Base-by-base conservation (phyloP, 2,888 invertebrate genomes). In the Phrixothrix hirtus region DNA sequence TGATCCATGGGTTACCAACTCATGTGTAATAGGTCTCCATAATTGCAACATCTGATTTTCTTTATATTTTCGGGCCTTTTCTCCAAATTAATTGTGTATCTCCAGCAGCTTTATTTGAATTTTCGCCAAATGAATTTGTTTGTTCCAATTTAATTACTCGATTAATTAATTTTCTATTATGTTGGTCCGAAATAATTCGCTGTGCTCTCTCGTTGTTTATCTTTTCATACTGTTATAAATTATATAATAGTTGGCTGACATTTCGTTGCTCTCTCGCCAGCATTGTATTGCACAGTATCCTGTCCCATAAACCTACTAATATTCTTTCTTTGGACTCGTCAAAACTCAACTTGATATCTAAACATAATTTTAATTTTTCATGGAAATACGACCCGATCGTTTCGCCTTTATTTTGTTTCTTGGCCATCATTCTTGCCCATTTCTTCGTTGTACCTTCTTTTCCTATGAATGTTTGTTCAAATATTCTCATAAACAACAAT, bases 261-360 rank as follows among this genome's bases (percentile, higher is more conserved):
- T 29, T 29, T n/a, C 11, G 2, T 11, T 29, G 29, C 29, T 29
- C n/a, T n/a, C n/a, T n/a, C n/a, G n/a, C n/a, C n/a, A n/a, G 29
- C 7, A 14, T 15, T 10, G 10, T n/a, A 12, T 21, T 37, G 2
- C 10, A 10, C 12, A 37, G 10, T 4, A 42, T 47, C 1, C 46
- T 41, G 3, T n/a, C 9, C 16, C 39, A 37, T 12, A 60, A 57
- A 2, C 45, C 45, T 7, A 11, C 6, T 48, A 55, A 58, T 11
- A 55, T 21, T 11, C 12, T 31, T n/a, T 55, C 43, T 6, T 48
- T 35, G 12, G 17, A 55, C 38, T 7, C 49, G 4, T 1, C 12
- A 15, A 32, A 49, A 11, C 14, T 13, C 16, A 49, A 49, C 9
- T 32, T 15, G 14, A 49, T 4, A 2, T 42, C n/a, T 15, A 10